These are phyloP conservation scores for Actinemys pallida DNA, from an alignment of 2,113 vertebrate genomes.

Conservation along the genomic window DNA sequence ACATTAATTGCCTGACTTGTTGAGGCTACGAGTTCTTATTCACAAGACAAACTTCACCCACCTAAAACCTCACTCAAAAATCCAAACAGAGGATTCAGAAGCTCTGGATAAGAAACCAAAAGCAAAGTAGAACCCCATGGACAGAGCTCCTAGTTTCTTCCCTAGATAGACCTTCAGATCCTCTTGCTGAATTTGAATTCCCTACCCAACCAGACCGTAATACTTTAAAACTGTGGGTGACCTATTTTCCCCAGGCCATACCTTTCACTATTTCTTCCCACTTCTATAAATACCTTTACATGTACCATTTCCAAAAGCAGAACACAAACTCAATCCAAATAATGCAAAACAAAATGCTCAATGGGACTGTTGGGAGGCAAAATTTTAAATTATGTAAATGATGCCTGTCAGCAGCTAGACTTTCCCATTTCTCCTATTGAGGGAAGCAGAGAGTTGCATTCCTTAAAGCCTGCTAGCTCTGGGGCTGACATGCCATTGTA, in stretches of 20 bases:
- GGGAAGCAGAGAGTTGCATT: neutral
- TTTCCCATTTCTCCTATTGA: rapidly evolving
- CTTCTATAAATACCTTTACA: neutral
- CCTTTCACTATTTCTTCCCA: neutral
- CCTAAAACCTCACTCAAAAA: rapidly evolving
- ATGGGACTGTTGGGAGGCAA: neutral
- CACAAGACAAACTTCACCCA: neutral
- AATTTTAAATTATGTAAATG: neutral
- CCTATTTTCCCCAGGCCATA: neutral
- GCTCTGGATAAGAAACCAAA: neutral
- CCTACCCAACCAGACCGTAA: neutral
- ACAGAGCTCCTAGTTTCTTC: neutral
- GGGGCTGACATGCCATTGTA: neutral
- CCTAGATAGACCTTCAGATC: rapidly evolving
- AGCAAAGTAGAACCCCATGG: neutral
- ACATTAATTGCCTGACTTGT: neutral
- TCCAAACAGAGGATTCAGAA: neutral
- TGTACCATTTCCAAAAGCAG: neutral
- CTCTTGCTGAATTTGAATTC: rapidly evolving
- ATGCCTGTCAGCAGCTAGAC: neutral
- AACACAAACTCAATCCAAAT: neutral
- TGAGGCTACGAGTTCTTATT: neutral
- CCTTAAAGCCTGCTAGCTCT: neutral
- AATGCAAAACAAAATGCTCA: neutral
- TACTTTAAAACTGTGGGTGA: neutral